Conservation (phyloP, 1,140 invertebrate genomes). For the Ceratina japonica region DNA sequence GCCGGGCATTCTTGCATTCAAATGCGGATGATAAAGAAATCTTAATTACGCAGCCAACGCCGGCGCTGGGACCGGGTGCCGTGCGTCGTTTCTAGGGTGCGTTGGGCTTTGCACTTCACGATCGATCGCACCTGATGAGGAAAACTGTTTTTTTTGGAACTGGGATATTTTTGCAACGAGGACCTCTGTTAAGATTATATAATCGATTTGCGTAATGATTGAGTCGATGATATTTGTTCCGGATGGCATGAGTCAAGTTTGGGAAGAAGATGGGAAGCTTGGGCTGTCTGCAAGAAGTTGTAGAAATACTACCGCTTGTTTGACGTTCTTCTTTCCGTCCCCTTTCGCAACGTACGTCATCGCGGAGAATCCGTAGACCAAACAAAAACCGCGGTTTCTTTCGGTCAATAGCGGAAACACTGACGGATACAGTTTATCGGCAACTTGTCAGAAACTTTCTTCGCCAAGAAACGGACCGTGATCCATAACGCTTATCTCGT, state of each 20-base stretch:
- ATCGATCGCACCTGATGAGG: background rate
- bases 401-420: background rate
- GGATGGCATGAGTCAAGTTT: background rate
- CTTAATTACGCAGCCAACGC: constrained; percentile 52
- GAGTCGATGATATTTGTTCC: too few relatives aligned
- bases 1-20: constrained; percentile 44
- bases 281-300: background rate
- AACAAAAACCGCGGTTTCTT: constrained; percentile 2
- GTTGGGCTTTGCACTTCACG: background rate
- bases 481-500: background rate
- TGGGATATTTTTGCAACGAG: too few relatives aligned
- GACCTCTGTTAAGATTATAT: too few relatives aligned
- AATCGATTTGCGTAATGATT: too few relatives aligned
- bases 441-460: constrained; percentile 38
- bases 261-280: background rate
- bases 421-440: constrained; percentile 9
- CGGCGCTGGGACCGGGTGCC: background rate
- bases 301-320: constrained; percentile 1
- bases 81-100: background rate
- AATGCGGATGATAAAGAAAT: constrained; percentile 58
- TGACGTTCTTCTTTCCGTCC: background rate
- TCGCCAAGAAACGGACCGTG: constrained; percentile 21
- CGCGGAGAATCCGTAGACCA: background rate
- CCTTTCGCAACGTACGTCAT: background rate
- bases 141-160: background rate